Evolutionary conservation across 2,113 vertebrate species (phyloP).

Genomic region (Numida meleagris): DNA sequence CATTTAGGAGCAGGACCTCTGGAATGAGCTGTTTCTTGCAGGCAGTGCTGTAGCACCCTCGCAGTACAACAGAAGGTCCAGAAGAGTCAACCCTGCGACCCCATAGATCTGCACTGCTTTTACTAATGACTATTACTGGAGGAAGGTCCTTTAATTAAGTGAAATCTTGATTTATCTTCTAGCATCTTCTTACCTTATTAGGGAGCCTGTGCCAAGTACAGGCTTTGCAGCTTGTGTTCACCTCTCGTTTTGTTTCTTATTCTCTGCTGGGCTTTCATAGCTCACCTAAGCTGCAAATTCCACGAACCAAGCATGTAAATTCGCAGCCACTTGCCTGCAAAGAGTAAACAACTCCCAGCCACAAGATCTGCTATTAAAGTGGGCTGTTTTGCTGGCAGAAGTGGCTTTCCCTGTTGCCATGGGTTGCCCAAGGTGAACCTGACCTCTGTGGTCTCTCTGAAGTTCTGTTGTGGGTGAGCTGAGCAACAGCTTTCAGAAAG

Average conservation of each 20-base stretch:
- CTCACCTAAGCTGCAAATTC: not conserved
- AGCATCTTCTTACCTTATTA: not conserved
- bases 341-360: not conserved
- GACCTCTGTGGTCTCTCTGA: not conserved
- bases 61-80: not conserved
- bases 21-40: not conserved
- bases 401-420: not conserved
- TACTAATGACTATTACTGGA: not conserved
- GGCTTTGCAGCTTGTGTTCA: not conserved
- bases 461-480: not conserved
- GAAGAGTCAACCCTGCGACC: rapidly evolving
- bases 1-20: not conserved
- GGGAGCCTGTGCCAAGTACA: not conserved
- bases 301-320: not conserved
- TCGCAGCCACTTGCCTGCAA: not conserved
- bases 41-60: not conserved
- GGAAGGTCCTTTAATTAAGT: not conserved
- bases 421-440: slow-evolving; percentile 7
- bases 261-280: not conserved
- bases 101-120: not conserved
- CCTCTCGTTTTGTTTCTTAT: not conserved
- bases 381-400: not conserved
- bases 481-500: not conserved
- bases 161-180: not conserved
- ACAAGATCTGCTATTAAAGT: not conserved